Evolutionary conservation across 2,113 vertebrate genomes (phyloP).

Genomic region (Tragelaphus strepsiceros): DNA sequence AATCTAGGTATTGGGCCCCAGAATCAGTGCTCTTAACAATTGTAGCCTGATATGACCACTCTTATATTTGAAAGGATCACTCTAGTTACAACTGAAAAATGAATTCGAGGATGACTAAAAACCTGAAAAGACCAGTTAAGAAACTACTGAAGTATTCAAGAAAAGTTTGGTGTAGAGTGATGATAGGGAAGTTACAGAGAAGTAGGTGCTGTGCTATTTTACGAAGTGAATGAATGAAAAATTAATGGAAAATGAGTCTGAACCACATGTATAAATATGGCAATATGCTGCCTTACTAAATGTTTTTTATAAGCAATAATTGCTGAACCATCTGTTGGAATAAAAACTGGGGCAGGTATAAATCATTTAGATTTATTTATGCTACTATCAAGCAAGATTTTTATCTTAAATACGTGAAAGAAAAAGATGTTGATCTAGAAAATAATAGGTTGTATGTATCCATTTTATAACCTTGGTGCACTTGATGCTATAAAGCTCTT

Average conservation of each 20-base stretch:
- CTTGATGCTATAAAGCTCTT: slow-evolving; percentile 1
- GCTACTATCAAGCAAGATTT: background rate
- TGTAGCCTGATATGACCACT: background rate
- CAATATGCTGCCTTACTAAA: background rate
- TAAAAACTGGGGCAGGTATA: slow-evolving; percentile 3
- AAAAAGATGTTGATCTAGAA: slow-evolving; percentile 33
- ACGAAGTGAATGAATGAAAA: background rate
- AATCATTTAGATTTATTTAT: slow-evolving; percentile 28
- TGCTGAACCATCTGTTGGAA: slow-evolving; percentile 25
- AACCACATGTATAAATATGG: background rate
- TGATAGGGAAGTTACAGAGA: background rate
- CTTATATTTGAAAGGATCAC: background rate
- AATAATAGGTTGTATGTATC: background rate
- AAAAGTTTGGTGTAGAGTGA: background rate
- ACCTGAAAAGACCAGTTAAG: background rate
- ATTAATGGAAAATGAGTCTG: background rate
- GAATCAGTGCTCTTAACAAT: background rate
- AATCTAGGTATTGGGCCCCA: background rate
- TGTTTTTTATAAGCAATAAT: background rate
- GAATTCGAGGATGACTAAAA: background rate
- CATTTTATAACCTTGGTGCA: background rate
- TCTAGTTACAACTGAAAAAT: background rate
- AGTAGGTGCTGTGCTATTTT: background rate
- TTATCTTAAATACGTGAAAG: slow-evolving; percentile 13
- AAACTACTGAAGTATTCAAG: background rate